Evolutionary conservation across 1,140 invertebrate species (phyloP), one percentile per base, ranked within the genome.

Genomic region (Babylonia areolata): DNA sequence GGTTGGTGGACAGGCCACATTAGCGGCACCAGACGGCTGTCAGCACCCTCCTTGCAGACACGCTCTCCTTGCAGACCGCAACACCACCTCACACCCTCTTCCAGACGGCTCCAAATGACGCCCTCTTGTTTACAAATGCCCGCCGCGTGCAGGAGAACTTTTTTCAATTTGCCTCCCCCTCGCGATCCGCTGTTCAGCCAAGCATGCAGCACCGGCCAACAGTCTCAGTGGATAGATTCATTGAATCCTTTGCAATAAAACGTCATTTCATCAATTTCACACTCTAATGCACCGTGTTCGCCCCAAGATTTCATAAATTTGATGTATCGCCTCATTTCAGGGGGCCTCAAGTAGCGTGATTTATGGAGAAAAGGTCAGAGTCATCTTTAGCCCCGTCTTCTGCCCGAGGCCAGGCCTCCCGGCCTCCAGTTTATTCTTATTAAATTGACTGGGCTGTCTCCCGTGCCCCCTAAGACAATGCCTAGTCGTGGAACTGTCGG

Each of bases 211-310:
- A 33, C 46, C 64, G 82, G 73, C 82, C 39, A 69, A 73, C 39
- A 73, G 28, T 84, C 69, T 73, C 82, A 39, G 82, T 40, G 69
- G 82, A 84, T 84, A 84, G 82, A 84, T 84, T 84, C 82, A 84
- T 84, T 84, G 82, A 84, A 84, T 84, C 82, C 82, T 84, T 84
- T 84, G 82, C 82, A 84, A 84, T 84, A 84, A 84, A 84, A 84
- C 64, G 82, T 84, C 82, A 84, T 84, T 84, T 84, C 82, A 73
- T 84, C 82, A 84, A 84, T 84, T 84, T 84, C 82, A 84, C 82
- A 73, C 82, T 84, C 69, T 37, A 64, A 11, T 40, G 82, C 35
- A 37, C 82, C 82, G 28, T 83, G 54, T 39, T 42, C 82, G 37
- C 82, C 35, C 58, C 40, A 84, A 73, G 82, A 84, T 84, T 84